Evolutionary conservation across 1,140 invertebrate genomes (phyloP), one percentile per base, ranked within the genome.

Genomic region (Neoseiulus cucumeris): DNA sequence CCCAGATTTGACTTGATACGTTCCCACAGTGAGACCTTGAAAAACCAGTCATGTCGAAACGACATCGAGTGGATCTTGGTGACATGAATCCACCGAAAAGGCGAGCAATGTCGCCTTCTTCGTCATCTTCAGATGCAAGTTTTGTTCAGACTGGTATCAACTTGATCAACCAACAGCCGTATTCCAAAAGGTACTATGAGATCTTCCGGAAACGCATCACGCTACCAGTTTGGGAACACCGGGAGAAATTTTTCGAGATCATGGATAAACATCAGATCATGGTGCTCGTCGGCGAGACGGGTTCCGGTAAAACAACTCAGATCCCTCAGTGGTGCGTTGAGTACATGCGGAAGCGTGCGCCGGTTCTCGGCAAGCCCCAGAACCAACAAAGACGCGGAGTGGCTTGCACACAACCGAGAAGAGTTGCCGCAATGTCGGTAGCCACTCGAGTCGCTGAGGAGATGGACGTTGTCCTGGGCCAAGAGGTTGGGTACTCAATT

Each of bases 341-440:
- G 70, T 94, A 85, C 79, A 86, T 90, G 0, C 74, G 79, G 20
- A 83, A 12, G 77, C 82, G 45, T 84, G 84, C 0, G 42, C 67
- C 7, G 25, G 42, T 59, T 17, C 33, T 33, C 14, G 51, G 51
- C 22, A 59, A 59, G 33, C 51, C 51, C 4, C 51, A 29, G 51
- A 29, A 25, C 17, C 51, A 59, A 33, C 33, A 25, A 42, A 79
- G 75, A 73, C 89, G 86, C 74, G 88, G 85, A 14, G 93, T 98
- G 0, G 91, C 92, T 5, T 99, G 96, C 78, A 99, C 96, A 0
- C 93, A 97, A 74, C 95, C 95, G 0, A 79, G 95, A 72, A 78
- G 96, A 80, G 96, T 99, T 55, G 95, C 95, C 17, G 95, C 96
- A 17, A 98, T 98, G 94, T 93, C 89, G 1, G 95, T 98, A 0